A percentile compares a stretch with the other conserved stretches of the same genome.
These are phyloP conservation scores for Peromyscus aztecus DNA, from an alignment of 2,797 vertebrate genomes.

Conservation along the genomic window DNA sequence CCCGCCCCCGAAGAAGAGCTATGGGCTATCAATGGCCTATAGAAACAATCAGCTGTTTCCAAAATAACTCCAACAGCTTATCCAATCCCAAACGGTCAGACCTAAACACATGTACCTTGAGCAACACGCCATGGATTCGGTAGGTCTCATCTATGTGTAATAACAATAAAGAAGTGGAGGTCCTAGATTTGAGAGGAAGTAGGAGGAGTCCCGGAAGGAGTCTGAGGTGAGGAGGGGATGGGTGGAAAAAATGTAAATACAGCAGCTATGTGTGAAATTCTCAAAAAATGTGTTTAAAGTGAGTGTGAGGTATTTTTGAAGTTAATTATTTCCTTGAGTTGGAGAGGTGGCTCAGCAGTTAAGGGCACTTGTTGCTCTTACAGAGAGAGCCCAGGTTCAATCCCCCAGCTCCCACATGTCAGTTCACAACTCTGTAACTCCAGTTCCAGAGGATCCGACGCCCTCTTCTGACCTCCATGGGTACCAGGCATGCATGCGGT, in stretches of 20 bases:
- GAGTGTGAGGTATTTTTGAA: slow-evolving; percentile 28
- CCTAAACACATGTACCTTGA: background rate
- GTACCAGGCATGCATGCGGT: background rate
- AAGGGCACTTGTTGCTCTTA: background rate
- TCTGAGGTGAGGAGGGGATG: background rate
- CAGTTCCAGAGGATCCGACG: background rate
- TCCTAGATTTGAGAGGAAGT: background rate
- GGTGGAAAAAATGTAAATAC: background rate
- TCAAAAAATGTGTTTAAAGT: background rate
- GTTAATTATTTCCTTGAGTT: background rate
- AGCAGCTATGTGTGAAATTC: background rate
- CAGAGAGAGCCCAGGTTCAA: background rate
- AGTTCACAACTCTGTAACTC: background rate
- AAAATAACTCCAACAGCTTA: background rate
- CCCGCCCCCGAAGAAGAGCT: background rate
- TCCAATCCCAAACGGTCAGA: background rate
- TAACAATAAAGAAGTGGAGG: background rate
- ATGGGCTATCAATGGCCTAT: background rate
- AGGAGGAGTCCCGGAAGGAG: no score
- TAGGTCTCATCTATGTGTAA: background rate
- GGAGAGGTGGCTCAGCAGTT: background rate
- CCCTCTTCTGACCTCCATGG: background rate
- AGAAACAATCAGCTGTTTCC: background rate
- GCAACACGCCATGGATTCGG: background rate
- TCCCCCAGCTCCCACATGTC: background rate